A percentile compares a stretch with the other conserved stretches of the same genome.
These are phyloP conservation scores for Cromileptes altivelis DNA, from an alignment of 2,113 vertebrate genomes.

Conservation along the genomic window DNA sequence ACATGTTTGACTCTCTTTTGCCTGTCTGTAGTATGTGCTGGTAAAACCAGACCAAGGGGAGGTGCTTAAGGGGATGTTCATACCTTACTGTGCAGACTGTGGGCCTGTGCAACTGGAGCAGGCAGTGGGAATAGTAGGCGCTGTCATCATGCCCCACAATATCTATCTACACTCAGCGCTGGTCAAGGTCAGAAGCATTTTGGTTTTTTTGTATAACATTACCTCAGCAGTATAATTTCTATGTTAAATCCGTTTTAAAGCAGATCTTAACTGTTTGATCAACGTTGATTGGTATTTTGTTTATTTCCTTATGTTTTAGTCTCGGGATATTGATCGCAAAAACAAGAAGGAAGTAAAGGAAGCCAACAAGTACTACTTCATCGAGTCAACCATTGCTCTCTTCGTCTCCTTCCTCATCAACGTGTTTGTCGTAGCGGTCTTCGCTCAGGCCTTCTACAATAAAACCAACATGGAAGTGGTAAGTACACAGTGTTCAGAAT, in stretches of 20 bases:
- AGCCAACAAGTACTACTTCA: conserved; percentile 97
- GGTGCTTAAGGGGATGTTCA: conserved; percentile 92
- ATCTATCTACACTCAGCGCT: conserved; percentile 97
- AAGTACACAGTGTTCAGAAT: conserved; percentile 54
- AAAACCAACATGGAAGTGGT: conserved; percentile 92
- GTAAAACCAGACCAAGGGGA: conserved; percentile 89
- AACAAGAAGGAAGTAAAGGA: conserved; percentile 90
- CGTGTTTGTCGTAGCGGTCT: conserved; percentile 95
- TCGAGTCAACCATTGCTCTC: conserved; percentile 93
- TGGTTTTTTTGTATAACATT: not conserved
- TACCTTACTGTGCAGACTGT: conserved; percentile 91
- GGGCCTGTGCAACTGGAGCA: conserved; percentile 89
- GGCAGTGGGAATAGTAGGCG: conserved; percentile 96
- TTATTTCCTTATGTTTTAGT: conserved; percentile 80
- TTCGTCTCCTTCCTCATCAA: conserved; percentile 98
- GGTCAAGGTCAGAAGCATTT: conserved; percentile 89
- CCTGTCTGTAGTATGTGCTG: conserved; percentile 86
- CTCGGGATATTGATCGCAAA: conserved; percentile 90
- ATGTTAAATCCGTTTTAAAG: not conserved
- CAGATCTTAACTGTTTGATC: not conserved
- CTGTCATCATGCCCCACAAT: conserved; percentile 98
- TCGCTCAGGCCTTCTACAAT: conserved; percentile 91
- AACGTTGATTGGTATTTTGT: not conserved
- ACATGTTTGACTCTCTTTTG: not conserved
- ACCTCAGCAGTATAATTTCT: not conserved